phyloP scores from a whole-genome alignment of 2,888 invertebrate genomes.

The Bembecia ichneumoniformis region DNA sequence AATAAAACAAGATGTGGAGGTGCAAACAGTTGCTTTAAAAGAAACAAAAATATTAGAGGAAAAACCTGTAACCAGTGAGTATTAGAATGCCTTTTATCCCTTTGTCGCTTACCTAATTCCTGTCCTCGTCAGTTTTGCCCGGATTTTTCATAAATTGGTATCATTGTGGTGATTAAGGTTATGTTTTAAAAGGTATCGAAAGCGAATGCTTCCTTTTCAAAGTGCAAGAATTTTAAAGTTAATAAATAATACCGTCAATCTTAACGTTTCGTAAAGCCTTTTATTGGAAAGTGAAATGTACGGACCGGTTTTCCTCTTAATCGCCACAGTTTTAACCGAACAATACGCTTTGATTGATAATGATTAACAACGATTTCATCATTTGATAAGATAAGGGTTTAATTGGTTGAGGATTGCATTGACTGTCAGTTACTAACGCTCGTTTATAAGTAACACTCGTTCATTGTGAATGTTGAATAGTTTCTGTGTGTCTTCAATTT shows the following conservation, averaged over 20 bases:
- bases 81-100: constrained; percentile 36
- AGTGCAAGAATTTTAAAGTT: neutral
- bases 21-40: constrained; percentile 56
- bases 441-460: constrained; percentile 37
- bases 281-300: too few species aligned
- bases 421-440: constrained; percentile 33
- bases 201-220: constrained; percentile 27
- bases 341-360: neutral
- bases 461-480: constrained; percentile 42
- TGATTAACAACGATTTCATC: neutral
- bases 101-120: constrained; percentile 33
- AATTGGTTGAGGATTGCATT: constrained; percentile 33
- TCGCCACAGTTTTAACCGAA: neutral
- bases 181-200: constrained; percentile 23
- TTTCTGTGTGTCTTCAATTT: constrained; percentile 70
- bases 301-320: neutral
- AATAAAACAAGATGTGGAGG: constrained; percentile 58
- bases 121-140: constrained; percentile 20
- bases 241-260: too few species aligned
- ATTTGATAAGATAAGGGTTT: constrained; percentile 42
- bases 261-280: too few species aligned
- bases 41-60: constrained; percentile 52
- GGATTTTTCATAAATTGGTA: constrained; percentile 1
- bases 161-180: constrained; percentile 35
- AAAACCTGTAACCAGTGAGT: constrained; percentile 63